phyloP scores from a whole-genome alignment of 2,797 vertebrate species.

The Gymnoscopelus braueri region DNA sequence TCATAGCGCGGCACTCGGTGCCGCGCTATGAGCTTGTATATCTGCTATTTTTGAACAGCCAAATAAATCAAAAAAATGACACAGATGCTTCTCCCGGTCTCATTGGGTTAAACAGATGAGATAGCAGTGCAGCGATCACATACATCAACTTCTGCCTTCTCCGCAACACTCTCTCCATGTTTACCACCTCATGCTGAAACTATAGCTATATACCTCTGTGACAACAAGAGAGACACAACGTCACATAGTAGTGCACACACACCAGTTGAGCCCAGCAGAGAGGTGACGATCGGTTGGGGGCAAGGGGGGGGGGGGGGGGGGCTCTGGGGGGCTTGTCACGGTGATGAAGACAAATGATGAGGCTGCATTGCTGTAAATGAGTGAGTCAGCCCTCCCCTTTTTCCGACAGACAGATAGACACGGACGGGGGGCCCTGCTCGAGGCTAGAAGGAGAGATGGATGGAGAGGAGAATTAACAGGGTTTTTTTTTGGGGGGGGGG shows the following conservation, averaged over 20 bases:
- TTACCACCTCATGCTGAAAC: conserved; percentile 2
- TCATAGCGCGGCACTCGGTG: no score
- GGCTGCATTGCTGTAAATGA: conserved; percentile 75
- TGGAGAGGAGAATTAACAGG: conserved; percentile 2
- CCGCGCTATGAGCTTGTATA: no score
- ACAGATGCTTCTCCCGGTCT: no score
- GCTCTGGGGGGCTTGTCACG: conserved; percentile 44
- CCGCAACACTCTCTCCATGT: not conserved
- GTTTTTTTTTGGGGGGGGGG: not conserved
- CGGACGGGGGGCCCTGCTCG: conserved; percentile 34
- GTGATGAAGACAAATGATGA: conserved; percentile 74
- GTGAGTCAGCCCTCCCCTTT: conserved; percentile 69
- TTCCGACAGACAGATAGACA: conserved; percentile 32
- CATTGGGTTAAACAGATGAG: conserved; percentile 42
- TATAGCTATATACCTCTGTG: not conserved
- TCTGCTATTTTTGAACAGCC: no score
- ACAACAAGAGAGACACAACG: not conserved
- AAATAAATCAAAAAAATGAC: no score
- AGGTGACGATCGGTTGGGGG: conserved; percentile 13
- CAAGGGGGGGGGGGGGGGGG: conserved; percentile 3
- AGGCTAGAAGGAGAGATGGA: conserved; percentile 12
- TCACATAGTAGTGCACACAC: not conserved
- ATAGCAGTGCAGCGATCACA: conserved; percentile 59
- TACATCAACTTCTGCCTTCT: conserved; percentile 29
- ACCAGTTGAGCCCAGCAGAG: not conserved